phyloP scores from a whole-genome alignment of 2,113 vertebrate species.

The Harpagus bidentatus region DNA sequence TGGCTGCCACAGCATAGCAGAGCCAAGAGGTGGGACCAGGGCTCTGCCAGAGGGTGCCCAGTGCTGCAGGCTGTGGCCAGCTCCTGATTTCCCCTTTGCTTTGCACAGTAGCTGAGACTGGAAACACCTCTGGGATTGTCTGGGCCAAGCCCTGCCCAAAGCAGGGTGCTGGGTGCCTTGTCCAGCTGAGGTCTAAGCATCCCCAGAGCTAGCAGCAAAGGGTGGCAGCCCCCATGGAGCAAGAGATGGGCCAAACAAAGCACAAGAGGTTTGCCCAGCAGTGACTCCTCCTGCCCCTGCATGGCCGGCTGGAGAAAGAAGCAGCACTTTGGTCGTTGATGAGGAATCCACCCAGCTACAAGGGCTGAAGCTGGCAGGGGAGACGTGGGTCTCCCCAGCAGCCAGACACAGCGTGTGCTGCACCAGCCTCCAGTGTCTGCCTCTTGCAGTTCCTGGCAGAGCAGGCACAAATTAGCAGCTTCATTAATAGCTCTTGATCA shows the following conservation, averaged over 20 bases:
- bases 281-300: background rate
- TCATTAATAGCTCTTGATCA: conserved; percentile 34
- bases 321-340: background rate
- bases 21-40: background rate
- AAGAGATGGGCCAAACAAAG: background rate
- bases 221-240: background rate
- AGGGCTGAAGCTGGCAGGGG: background rate
- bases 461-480: conserved; percentile 20
- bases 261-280: background rate
- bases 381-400: background rate
- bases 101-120: background rate
- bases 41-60: background rate
- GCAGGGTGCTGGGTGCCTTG: background rate
- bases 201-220: background rate
- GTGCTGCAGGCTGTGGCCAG: background rate
- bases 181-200: background rate
- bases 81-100: background rate
- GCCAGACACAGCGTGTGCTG: background rate
- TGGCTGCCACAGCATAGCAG: rapidly evolving
- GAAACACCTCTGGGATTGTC: background rate
- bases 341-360: background rate
- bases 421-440: background rate
- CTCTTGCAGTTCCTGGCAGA: background rate
- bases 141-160: background rate
- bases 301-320: background rate